phyloP scores from a whole-genome alignment of 2,888 invertebrate species.

The Dromius quadrimaculatus region DNA sequence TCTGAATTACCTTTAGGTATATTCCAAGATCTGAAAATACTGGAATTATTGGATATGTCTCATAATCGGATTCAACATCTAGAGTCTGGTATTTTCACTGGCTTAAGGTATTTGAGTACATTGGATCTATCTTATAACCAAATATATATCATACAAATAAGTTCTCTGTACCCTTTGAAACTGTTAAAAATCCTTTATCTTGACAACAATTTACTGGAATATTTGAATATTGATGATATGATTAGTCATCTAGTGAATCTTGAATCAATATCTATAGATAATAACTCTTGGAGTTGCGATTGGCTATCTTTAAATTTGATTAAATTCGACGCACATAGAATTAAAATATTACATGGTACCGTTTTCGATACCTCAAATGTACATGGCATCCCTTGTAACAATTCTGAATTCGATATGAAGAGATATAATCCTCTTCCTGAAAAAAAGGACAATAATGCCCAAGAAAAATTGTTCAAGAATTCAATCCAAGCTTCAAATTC shows the following conservation, averaged over 20 bases:
- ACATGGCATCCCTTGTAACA: slow-evolving; percentile 18
- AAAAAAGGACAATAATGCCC: neutral
- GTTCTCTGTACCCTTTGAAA: slow-evolving; percentile 31
- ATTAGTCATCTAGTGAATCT: slow-evolving; percentile 9
- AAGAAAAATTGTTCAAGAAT: neutral
- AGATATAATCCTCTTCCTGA: neutral
- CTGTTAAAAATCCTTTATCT: neutral
- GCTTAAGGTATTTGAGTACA: neutral
- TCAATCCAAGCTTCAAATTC: neutral
- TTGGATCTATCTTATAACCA: slow-evolving; percentile 18
- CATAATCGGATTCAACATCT: slow-evolving; percentile 17
- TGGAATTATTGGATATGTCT: slow-evolving; percentile 7
- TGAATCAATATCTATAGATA: slow-evolving; percentile 12
- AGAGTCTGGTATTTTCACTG: slow-evolving; percentile 21
- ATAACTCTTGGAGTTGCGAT: slow-evolving; percentile 34
- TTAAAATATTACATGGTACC: slow-evolving; percentile 12
- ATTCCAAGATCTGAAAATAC: slow-evolving; percentile 13
- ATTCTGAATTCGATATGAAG: neutral
- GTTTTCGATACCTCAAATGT: slow-evolving; percentile 13
- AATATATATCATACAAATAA: slow-evolving; percentile 13
- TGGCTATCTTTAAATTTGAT: slow-evolving; percentile 13
- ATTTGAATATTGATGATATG: neutral
- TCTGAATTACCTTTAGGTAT: neutral
- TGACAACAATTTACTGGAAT: slow-evolving; percentile 12
- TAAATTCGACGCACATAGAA: neutral